Evolutionary conservation across 2,797 vertebrate genomes (phyloP).

Genomic region (Lemur catta): DNA sequence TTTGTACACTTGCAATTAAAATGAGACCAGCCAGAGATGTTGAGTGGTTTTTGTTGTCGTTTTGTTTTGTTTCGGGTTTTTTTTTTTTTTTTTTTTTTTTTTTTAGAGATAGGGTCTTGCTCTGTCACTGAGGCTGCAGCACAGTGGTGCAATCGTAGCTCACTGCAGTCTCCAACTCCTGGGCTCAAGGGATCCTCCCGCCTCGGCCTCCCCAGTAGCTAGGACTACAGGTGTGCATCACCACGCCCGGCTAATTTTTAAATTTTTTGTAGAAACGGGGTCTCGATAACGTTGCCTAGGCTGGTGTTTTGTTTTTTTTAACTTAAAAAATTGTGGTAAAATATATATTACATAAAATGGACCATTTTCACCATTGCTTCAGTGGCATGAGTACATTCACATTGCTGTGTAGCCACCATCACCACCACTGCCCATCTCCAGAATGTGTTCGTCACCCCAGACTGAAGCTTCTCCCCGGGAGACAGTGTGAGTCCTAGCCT

Average conservation of each 20-base stretch:
- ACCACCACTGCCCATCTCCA: background rate
- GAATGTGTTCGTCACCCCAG: background rate
- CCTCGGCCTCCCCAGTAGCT: background rate
- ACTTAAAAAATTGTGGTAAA: background rate
- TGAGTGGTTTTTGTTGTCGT: background rate
- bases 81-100: background rate
- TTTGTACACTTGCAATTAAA: conserved; percentile 4
- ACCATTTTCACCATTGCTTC: background rate
- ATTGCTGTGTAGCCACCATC: rapidly evolving
- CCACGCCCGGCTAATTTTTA: background rate
- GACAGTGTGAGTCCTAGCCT: background rate
- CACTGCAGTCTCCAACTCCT: background rate
- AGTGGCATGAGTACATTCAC: background rate
- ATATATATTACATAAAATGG: background rate
- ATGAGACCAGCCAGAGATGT: background rate
- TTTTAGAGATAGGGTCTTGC: background rate
- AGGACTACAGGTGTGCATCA: background rate
- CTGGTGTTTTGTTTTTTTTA: background rate
- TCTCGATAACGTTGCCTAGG: background rate
- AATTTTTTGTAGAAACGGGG: background rate
- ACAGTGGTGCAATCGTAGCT: background rate
- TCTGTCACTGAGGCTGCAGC: background rate
- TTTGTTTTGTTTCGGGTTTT: background rate
- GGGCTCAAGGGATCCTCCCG: background rate
- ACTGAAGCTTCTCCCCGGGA: background rate